Evolutionary conservation across 2,797 vertebrate species (phyloP).

Genomic region (Sparidentex hasta): DNA sequence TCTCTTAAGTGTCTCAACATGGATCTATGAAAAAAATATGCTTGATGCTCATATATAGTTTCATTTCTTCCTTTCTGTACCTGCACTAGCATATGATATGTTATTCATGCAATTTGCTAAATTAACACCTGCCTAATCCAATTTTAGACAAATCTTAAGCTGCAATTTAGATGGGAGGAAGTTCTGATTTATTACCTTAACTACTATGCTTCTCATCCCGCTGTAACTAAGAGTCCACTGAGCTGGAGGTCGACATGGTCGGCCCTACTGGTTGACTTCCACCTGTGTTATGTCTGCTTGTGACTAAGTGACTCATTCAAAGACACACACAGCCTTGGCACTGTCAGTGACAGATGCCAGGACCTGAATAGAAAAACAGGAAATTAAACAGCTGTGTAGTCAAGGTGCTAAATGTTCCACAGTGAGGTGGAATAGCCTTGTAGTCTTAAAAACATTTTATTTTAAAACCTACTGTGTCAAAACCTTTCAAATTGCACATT

Average conservation of each 20-base stretch:
- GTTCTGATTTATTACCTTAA: slow-evolving; percentile 12
- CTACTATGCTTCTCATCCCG: slow-evolving; percentile 9
- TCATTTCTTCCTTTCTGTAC: not conserved
- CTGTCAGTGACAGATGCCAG: slow-evolving; percentile 36
- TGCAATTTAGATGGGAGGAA: not conserved
- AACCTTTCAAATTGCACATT: not conserved
- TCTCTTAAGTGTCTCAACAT: not conserved
- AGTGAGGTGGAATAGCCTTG: not conserved
- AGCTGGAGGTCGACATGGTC: slow-evolving; percentile 24
- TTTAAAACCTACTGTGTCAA: not conserved
- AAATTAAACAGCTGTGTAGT: slow-evolving; percentile 19
- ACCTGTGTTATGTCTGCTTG: slow-evolving; percentile 60
- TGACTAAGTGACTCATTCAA: slow-evolving; percentile 55
- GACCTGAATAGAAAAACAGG: slow-evolving; percentile 26
- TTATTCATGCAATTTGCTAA: slow-evolving; percentile 3
- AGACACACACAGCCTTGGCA: slow-evolving; percentile 39
- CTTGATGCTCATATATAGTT: slow-evolving; percentile 4
- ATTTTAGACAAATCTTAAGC: slow-evolving; percentile 11
- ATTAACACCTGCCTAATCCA: slow-evolving; percentile 21
- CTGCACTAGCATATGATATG: not conserved
- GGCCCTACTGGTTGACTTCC: slow-evolving; percentile 17
- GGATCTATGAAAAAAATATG: not conserved
- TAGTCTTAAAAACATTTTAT: not conserved
- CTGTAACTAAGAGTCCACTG: slow-evolving; percentile 59
- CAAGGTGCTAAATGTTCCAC: slow-evolving; percentile 32